Evolutionary conservation across 2,797 vertebrate species (phyloP).

Genomic region (Muscicapa striata): DNA sequence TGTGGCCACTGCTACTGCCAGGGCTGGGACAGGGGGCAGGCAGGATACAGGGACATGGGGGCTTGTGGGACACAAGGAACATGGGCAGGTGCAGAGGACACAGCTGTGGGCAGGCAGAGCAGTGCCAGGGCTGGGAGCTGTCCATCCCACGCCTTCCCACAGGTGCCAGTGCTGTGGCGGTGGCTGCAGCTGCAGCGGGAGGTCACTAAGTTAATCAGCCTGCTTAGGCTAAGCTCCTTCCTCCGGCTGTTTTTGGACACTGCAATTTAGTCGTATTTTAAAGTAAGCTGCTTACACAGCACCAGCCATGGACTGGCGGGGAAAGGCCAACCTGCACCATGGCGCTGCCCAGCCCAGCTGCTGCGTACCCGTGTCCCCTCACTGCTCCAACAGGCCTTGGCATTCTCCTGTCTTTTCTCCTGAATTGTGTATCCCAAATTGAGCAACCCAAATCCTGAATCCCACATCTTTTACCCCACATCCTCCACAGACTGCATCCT

Average conservation of each 20-base stretch:
- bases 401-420: rapidly evolving
- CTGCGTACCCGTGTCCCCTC: rapidly evolving
- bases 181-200: constrained; percentile 52
- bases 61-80: background rate
- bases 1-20: rapidly evolving
- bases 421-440: background rate
- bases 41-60: background rate
- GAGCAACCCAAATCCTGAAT: background rate
- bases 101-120: background rate
- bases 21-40: rapidly evolving
- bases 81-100: background rate
- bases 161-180: background rate
- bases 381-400: background rate
- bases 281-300: constrained; percentile 82
- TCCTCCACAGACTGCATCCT: background rate
- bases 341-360: rapidly evolving
- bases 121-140: background rate
- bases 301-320: rapidly evolving
- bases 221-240: constrained; percentile 81
- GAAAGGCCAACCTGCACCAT: background rate
- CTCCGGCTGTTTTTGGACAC: constrained; percentile 84
- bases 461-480: background rate
- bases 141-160: background rate
- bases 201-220: constrained; percentile 76
- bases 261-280: constrained; percentile 78